A percentile compares a stretch with the other conserved stretches of the same genome.
phyloP scores from a whole-genome alignment of 2,888 invertebrate species.

The Rotaria sp. region DNA sequence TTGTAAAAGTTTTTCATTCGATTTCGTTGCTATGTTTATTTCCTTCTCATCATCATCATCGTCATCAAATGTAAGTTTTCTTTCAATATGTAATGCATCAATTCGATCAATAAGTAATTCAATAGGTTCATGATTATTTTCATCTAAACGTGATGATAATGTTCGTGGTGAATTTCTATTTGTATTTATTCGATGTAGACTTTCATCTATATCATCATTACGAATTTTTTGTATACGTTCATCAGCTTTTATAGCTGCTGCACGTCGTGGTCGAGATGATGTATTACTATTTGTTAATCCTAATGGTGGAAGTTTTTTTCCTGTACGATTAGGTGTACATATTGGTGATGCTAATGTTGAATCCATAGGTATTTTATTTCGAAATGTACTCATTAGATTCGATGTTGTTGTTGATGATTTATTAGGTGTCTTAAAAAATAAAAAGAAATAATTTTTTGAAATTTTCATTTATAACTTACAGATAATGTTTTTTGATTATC shows the following conservation, averaged over 20 bases:
- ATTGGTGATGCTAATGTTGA: not conserved
- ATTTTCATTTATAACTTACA: not conserved
- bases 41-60: not conserved
- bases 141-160: not conserved
- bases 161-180: not conserved
- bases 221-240: constrained; percentile 3
- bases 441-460: not conserved
- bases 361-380: not conserved
- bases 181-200: not conserved
- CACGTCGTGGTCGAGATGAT: not conserved
- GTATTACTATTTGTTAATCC: not conserved
- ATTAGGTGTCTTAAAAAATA: not conserved
- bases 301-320: not conserved
- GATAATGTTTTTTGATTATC: not conserved
- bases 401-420: not conserved
- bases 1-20: not conserved
- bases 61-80: not conserved
- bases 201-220: not conserved
- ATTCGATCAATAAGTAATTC: not conserved
- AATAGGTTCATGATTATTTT: not conserved
- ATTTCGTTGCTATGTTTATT: not conserved
- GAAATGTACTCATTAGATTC: not conserved
- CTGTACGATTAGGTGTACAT: not conserved
- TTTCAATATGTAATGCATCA: not conserved
- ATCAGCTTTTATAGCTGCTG: constrained; percentile 10